phyloP scores from a whole-genome alignment of 2,888 invertebrate genomes.

The Molanna angustata region DNA sequence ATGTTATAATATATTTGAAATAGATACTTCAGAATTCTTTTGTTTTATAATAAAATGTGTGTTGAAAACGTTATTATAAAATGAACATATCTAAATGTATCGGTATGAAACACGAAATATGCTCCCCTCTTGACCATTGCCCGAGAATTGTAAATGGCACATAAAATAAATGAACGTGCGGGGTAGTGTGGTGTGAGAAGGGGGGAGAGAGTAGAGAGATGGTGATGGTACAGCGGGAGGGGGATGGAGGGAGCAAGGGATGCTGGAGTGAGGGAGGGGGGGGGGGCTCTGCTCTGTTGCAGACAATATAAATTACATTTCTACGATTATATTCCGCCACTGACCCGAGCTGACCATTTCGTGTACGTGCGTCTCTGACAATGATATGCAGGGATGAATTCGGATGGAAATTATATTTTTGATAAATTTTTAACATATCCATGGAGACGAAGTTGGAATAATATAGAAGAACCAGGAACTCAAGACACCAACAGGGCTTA shows the following conservation, averaged over 20 bases:
- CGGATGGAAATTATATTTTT: conserved; percentile 1
- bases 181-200: conserved; percentile 35
- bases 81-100: background rate
- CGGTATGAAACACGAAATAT: conserved; percentile 9
- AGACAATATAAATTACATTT: conserved; percentile 61
- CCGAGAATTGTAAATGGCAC: conserved; percentile 62
- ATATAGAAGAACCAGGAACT: too few species aligned
- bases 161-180: conserved; percentile 59
- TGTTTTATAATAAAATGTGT: too few species aligned
- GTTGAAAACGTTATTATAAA: too few species aligned
- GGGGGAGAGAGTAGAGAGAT: conserved; percentile 3
- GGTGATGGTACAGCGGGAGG: conserved; percentile 11
- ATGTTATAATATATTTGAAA: too few species aligned
- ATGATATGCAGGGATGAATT: conserved; percentile 18
- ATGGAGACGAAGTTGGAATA: too few species aligned
- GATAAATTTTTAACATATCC: too few species aligned
- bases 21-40: too few species aligned
- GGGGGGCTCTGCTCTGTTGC: conserved; percentile 56
- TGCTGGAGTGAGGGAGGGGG: conserved; percentile 5
- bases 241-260: conserved; percentile 8
- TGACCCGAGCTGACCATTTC: conserved; percentile 34
- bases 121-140: conserved; percentile 56
- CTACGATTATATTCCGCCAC: conserved; percentile 58
- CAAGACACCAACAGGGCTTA: too few species aligned
- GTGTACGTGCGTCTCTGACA: conserved; percentile 26